Evolutionary conservation across 2,888 invertebrate genomes (phyloP).

Genomic region (Pristionchus arcanus): DNA sequence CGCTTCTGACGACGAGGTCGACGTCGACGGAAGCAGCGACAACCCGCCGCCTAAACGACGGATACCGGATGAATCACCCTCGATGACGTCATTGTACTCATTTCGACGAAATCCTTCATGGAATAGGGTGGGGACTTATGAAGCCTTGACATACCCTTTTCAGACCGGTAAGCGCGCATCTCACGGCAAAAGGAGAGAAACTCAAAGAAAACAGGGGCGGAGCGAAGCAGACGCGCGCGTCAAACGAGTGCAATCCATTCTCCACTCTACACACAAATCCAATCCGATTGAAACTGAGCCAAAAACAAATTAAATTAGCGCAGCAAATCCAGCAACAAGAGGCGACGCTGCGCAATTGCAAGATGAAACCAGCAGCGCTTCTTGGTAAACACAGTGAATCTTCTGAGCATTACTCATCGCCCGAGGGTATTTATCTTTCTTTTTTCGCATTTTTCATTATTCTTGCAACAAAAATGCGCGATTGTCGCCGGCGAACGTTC

Average conservation of each 20-base stretch:
- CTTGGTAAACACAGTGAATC: slow-evolving; percentile 35
- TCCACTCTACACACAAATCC: slow-evolving; percentile 29
- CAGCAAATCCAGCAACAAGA: slow-evolving; percentile 8
- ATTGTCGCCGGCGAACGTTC: neutral
- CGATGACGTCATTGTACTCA: neutral
- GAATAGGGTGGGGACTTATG: too few species aligned
- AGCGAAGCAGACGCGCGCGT: neutral
- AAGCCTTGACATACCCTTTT: neutral
- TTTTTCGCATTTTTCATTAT: neutral
- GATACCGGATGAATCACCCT: neutral
- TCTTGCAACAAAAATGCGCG: neutral
- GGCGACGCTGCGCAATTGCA: neutral
- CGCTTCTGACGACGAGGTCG: slow-evolving; percentile 1
- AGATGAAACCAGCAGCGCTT: neutral
- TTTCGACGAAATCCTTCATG: neutral
- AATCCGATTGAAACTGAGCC: slow-evolving; percentile 40
- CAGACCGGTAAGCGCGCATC: neutral
- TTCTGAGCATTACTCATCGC: neutral
- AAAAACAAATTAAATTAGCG: slow-evolving; percentile 35
- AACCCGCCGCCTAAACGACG: neutral
- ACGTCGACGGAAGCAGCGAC: slow-evolving; percentile 46
- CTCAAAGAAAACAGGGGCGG: slow-evolving; percentile 1
- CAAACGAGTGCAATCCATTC: slow-evolving; percentile 1
- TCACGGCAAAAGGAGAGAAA: neutral
- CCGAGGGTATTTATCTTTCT: neutral